A percentile compares a stretch with the other conserved stretches of the same genome.
Conservation (phyloP, 2,797 vertebrate species). For the Arctocebus calabarensis region DNA sequence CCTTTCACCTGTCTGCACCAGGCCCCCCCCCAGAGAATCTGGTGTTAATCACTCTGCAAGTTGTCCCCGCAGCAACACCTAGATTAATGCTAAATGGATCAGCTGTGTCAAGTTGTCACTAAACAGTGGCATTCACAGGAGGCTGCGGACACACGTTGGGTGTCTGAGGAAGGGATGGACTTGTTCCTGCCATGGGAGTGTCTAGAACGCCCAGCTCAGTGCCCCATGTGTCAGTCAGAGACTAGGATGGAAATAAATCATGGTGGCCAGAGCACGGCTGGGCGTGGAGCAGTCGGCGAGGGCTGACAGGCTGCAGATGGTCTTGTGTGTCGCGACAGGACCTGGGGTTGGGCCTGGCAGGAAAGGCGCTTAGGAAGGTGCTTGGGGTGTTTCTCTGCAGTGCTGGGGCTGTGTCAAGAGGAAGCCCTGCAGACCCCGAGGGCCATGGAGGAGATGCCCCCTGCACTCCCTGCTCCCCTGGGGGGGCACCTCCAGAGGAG, state of each 20-base stretch:
- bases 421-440: background rate
- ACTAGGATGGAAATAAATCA: background rate
- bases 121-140: background rate
- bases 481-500: background rate
- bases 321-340: background rate
- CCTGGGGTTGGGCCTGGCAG: background rate
- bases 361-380: background rate
- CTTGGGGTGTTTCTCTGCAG: background rate
- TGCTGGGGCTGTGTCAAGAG: rapidly evolving
- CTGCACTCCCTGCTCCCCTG: background rate
- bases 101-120: no score
- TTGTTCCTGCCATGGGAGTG: background rate
- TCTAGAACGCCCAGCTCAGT: background rate
- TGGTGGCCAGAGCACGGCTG: no score
- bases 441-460: rapidly evolving
- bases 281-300: rapidly evolving
- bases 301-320: background rate
- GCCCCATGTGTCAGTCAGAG: no score
- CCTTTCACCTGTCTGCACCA: background rate
- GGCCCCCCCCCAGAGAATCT: background rate
- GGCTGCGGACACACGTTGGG: no score
- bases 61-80: no score
- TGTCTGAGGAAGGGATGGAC: background rate
- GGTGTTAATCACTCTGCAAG: rapidly evolving
- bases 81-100: rapidly evolving